These are phyloP conservation scores for Eira barbara DNA, from an alignment of 2,113 vertebrate genomes.

Conservation along the genomic window DNA sequence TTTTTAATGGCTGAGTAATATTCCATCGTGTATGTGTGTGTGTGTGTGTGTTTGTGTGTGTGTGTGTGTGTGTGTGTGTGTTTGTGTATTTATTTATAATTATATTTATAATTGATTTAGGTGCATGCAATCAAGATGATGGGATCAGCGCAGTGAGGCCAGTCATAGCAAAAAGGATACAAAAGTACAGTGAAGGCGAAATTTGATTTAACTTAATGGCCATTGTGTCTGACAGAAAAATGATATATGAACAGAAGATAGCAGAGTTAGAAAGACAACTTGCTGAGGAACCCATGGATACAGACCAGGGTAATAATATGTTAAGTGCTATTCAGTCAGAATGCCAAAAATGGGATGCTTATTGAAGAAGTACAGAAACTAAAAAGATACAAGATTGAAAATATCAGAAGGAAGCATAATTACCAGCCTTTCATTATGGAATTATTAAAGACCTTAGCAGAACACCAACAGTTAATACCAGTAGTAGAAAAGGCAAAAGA, in stretches of 20 bases:
- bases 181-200: constrained; percentile 98
- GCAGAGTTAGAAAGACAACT: constrained; percentile 92
- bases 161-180: constrained; percentile 98
- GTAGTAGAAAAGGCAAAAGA: constrained; percentile 90
- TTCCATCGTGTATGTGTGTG: too few relatives aligned
- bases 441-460: too few relatives aligned
- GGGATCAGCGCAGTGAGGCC: constrained; percentile 83
- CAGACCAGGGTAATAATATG: constrained; percentile 93
- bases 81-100: too few relatives aligned
- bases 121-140: too few relatives aligned
- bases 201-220: constrained; percentile 99
- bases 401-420: too few relatives aligned
- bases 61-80: too few relatives aligned
- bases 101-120: too few relatives aligned
- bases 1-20: too few relatives aligned
- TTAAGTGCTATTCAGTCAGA: constrained; percentile 96
- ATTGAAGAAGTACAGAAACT: constrained; percentile 84
- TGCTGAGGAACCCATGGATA: constrained; percentile 97
- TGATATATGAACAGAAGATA: constrained; percentile 96
- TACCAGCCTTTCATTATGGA: too few relatives aligned
- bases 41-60: too few relatives aligned
- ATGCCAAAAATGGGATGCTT: constrained; percentile 94
- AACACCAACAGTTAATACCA: too few relatives aligned
- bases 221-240: constrained; percentile 97
- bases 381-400: too few relatives aligned